Conservation (phyloP, 2,888 invertebrate genomes). For the Agonum fuliginosum region DNA sequence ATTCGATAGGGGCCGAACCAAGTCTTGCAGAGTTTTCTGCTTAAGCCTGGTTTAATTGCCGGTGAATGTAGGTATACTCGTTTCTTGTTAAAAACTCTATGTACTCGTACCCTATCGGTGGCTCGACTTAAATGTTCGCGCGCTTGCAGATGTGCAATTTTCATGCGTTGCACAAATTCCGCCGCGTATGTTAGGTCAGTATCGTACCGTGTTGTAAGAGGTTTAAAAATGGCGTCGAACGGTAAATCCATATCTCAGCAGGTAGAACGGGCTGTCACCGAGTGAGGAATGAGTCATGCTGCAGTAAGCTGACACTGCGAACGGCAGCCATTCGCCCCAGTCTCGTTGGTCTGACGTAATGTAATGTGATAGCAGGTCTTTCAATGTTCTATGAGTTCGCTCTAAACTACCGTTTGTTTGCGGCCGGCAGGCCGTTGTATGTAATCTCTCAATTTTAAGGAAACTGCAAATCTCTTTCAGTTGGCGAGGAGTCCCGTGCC, state of each 20-base stretch:
- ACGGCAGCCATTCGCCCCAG: conserved; percentile 34
- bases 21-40: not conserved
- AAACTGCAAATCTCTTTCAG: conserved; percentile 2
- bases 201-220: not conserved
- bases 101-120: conserved; percentile 2
- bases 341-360: conserved; percentile 3
- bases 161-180: conserved; percentile 21
- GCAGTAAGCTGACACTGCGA: conserved; percentile 16
- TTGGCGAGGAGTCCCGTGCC: conserved; percentile 42
- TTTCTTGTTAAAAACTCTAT: conserved; percentile 16
- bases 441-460: conserved; percentile 30
- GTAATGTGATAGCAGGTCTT: conserved; percentile 36
- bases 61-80: conserved; percentile 14
- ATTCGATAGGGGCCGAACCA: not conserved
- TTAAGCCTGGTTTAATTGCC: not conserved
- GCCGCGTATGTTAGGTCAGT: not conserved
- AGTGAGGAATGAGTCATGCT: not conserved
- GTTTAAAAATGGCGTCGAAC: conserved; percentile 5
- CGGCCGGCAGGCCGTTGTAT: conserved; percentile 34
- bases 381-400: no score
- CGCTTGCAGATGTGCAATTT: conserved; percentile 12
- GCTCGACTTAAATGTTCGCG: not conserved
- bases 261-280: conserved; percentile 13
- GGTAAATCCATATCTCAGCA: conserved; percentile 25
- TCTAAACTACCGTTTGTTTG: conserved; percentile 46